Percentiles rank a stretch among this genome's conserved stretches.
Conservation (phyloP, 2,113 vertebrate species). For the Isurus oxyrinchus region DNA sequence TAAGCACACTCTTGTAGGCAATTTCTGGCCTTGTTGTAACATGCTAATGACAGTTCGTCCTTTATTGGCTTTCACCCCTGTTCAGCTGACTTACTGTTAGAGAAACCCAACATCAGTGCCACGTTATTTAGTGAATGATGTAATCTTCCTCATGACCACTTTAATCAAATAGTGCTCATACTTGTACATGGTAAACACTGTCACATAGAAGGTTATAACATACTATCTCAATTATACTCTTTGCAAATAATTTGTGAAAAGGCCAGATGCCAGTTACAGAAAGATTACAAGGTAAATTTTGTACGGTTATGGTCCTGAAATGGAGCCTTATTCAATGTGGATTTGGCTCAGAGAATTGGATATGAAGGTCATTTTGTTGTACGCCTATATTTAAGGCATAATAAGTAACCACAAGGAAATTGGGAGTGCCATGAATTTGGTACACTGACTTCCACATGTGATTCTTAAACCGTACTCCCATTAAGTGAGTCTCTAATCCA, state of each 20-base stretch:
- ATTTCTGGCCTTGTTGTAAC: background rate
- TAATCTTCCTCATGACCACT: background rate
- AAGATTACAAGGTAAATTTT: background rate
- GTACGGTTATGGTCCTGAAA: background rate
- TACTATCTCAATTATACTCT: background rate
- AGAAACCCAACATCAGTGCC: conserved; percentile 10
- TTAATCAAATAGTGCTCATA: background rate
- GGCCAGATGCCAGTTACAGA: background rate
- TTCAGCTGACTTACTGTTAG: background rate
- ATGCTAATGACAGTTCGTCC: background rate
- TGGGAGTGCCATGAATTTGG: background rate
- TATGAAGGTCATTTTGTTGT: background rate
- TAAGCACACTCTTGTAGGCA: background rate
- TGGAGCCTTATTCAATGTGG: background rate
- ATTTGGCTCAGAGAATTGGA: background rate
- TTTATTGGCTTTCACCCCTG: background rate
- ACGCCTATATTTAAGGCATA: background rate
- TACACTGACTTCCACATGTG: background rate
- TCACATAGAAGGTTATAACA: background rate
- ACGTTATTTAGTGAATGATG: background rate
- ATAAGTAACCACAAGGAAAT: background rate
- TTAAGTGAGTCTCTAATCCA: background rate
- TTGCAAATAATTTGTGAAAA: background rate
- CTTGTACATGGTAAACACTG: background rate
- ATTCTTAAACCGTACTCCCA: too few species aligned